Conservation (phyloP, 2,888 invertebrate species). For the Nomada flava region DNA sequence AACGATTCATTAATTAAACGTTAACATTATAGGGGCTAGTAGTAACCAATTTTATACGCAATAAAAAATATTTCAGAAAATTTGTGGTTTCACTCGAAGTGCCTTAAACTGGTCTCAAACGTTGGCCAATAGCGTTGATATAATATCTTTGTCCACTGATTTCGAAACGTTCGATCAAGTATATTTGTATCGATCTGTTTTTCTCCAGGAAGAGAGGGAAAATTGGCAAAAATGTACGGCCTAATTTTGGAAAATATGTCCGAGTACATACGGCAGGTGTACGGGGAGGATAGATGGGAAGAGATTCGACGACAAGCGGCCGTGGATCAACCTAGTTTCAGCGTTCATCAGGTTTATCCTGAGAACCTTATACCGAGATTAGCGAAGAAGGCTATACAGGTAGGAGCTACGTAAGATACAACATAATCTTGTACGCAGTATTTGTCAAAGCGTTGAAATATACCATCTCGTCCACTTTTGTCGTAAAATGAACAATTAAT, state of each 20-base stretch:
- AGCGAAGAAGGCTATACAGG: constrained; percentile 94
- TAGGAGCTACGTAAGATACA: constrained; percentile 78
- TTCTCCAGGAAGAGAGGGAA: constrained; percentile 48
- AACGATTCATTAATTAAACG: too few species aligned
- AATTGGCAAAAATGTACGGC: constrained; percentile 92
- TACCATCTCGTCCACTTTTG: background rate
- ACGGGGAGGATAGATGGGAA: constrained; percentile 97
- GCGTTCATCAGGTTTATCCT: constrained; percentile 96
- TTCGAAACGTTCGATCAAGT: background rate
- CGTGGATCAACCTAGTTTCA: constrained; percentile 94
- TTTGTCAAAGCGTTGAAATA: background rate
- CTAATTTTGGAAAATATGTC: constrained; percentile 96
- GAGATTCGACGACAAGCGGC: constrained; percentile 93
- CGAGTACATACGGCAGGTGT: constrained; percentile 95
- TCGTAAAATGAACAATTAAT: too few species aligned
- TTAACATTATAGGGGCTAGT: too few species aligned
- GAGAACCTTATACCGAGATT: constrained; percentile 94
- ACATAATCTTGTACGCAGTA: background rate
- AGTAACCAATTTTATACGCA: too few species aligned
- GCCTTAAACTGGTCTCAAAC: too few species aligned
- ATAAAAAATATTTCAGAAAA: too few species aligned
- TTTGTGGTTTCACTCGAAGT: too few species aligned
- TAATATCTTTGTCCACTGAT: too few species aligned
- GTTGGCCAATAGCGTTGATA: too few species aligned
- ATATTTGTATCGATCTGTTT: background rate